Evolutionary conservation across 2,888 invertebrate genomes (phyloP).

Genomic region (Urechis unicinctus): DNA sequence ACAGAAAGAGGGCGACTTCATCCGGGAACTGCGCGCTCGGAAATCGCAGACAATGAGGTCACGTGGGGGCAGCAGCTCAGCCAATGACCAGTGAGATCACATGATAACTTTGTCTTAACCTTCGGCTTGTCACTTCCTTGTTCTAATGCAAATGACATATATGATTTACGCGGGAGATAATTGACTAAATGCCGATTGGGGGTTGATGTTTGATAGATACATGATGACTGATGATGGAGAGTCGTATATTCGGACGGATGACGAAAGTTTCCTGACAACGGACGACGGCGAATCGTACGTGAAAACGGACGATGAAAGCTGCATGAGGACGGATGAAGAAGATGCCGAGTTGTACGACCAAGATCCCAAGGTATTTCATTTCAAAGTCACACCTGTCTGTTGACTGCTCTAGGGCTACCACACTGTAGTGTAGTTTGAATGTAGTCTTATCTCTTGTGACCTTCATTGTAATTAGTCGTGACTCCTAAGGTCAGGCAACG

Average conservation of each 20-base stretch:
- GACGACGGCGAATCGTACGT: constrained; percentile 30
- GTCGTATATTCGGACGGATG: constrained; percentile 39
- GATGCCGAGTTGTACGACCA: constrained; percentile 46
- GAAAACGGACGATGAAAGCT: constrained; percentile 35
- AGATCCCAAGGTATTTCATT: constrained; percentile 46
- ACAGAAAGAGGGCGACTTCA: constrained; percentile 40
- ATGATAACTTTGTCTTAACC: not conserved
- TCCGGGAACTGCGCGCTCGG: constrained; percentile 34
- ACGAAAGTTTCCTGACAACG: constrained; percentile 29
- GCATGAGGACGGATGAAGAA: constrained; percentile 35
- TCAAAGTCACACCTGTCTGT: too few relatives aligned
- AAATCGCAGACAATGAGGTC: not conserved
- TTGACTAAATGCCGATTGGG: too few relatives aligned
- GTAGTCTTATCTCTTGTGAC: too few relatives aligned
- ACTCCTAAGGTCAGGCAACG: too few relatives aligned
- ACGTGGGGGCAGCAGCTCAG: constrained; percentile 7
- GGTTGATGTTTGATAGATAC: constrained; percentile 30
- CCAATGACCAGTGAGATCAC: constrained; percentile 12
- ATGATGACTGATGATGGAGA: constrained; percentile 38
- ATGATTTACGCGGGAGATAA: too few relatives aligned
- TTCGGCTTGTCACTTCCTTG: constrained; percentile 19
- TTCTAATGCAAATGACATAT: too few relatives aligned
- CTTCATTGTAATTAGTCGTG: too few relatives aligned
- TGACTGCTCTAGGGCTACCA: too few relatives aligned
- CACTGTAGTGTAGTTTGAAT: too few relatives aligned